Evolutionary conservation across 2,113 vertebrate genomes (phyloP).

Genomic region (Litocranius walleri): DNA sequence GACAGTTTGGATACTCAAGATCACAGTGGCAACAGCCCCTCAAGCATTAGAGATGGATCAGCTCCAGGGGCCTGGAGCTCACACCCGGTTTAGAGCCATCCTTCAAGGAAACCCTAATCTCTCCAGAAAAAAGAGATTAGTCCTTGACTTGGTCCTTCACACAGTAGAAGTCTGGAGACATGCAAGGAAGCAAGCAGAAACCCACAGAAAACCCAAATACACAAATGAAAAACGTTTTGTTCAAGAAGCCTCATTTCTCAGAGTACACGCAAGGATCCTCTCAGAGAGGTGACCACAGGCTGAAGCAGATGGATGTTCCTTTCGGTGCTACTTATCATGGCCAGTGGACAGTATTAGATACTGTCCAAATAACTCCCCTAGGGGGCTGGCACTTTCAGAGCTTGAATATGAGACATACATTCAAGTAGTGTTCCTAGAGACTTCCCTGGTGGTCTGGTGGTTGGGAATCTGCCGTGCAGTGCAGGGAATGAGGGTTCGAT

Average conservation of each 20-base stretch:
- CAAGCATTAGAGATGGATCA: background rate
- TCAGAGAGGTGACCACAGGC: background rate
- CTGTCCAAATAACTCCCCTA: background rate
- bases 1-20: background rate
- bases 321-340: background rate
- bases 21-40: background rate
- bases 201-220: background rate
- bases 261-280: background rate
- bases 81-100: background rate
- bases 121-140: background rate
- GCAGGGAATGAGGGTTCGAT: background rate
- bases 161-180: background rate
- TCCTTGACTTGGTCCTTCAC: background rate
- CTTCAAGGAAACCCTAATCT: background rate
- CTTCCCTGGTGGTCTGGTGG: background rate
- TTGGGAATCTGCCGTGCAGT: background rate
- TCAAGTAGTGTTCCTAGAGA: background rate
- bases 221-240: background rate
- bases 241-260: background rate
- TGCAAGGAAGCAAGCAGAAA: background rate
- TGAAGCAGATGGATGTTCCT: background rate
- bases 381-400: background rate
- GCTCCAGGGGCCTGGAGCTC: background rate
- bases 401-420: background rate
- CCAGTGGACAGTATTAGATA: background rate